Evolutionary conservation across 2,797 vertebrate genomes (phyloP), one percentile per base, ranked within the genome.

Genomic region (Halcyon chelicuti): DNA sequence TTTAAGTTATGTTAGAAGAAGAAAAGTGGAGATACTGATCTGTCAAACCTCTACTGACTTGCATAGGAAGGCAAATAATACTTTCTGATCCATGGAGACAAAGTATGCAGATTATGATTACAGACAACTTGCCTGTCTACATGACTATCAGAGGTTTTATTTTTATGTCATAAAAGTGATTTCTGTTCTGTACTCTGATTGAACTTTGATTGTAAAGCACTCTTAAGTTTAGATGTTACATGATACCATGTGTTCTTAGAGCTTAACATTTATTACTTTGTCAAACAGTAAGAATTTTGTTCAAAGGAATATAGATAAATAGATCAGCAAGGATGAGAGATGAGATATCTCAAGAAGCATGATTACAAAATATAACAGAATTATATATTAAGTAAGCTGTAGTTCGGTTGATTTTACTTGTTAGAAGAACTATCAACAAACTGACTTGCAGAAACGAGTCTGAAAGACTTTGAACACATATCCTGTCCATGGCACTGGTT

Each of bases 221-320:
- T 35, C 6, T 47, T 15, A 74, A 16, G 2, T 58, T 88, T 13
- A 70, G 25, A 5, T 58, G 4, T 58, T 55, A n/a, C 0, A 0
- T 37, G 58, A 39, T 7, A 0, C 1, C 20, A 23, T 19, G 5
- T 55, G 15, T 60, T 80, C 20, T 54, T 62, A 33, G 14, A 88
- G 12, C 3, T 62, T 63, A 52, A 44, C 44, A 39, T 33, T 85
- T 68, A 47, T 72, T 52, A 25, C 1, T 87, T 91, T n/a, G 11
- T 67, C n/a, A 74, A 88, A 70, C 4, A 71, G 2, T 23, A 52
- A 37, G 13, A 65, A 8, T 42, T 39, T 49, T 9, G 0, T 49
- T 80, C 9, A 33, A 68, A 83, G 52, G 3, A 49, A 37, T 17
- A 25, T 3, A 25, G 37, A 39, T 35, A 66, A 71, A 74, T 39